These are phyloP conservation scores for Marisa cornuarietis DNA, from an alignment of 1,140 invertebrate species.

Conservation along the genomic window DNA sequence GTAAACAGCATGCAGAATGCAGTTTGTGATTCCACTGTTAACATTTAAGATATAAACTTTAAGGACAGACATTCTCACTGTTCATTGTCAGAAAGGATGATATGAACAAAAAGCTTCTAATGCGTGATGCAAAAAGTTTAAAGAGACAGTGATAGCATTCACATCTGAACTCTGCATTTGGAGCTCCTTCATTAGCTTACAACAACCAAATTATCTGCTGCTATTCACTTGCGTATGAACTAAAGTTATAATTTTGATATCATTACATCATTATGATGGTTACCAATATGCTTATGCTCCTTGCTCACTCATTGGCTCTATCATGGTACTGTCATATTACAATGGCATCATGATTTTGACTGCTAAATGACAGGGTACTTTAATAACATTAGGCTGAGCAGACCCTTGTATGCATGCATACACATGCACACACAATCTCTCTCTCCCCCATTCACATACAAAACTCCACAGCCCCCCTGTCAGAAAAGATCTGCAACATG, in stretches of 20 bases:
- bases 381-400: not conserved
- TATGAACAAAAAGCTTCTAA: no score
- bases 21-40: no score
- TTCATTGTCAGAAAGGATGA: no score
- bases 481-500: not conserved
- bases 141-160: no score
- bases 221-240: not conserved
- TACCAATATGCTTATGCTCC: not conserved
- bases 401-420: slow-evolving; percentile 3
- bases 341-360: not conserved
- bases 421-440: slow-evolving; percentile 6
- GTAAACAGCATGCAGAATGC: no score
- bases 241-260: not conserved
- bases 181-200: not conserved
- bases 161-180: no score
- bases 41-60: no score
- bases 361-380: not conserved
- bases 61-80: no score
- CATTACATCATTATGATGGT: not conserved
- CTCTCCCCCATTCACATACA: not conserved
- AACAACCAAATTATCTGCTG: not conserved
- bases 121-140: no score
- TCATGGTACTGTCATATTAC: not conserved
- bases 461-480: not conserved
- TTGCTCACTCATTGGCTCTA: not conserved